Evolutionary conservation across 2,888 invertebrate genomes (phyloP).

Genomic region (Cancer borealis): DNA sequence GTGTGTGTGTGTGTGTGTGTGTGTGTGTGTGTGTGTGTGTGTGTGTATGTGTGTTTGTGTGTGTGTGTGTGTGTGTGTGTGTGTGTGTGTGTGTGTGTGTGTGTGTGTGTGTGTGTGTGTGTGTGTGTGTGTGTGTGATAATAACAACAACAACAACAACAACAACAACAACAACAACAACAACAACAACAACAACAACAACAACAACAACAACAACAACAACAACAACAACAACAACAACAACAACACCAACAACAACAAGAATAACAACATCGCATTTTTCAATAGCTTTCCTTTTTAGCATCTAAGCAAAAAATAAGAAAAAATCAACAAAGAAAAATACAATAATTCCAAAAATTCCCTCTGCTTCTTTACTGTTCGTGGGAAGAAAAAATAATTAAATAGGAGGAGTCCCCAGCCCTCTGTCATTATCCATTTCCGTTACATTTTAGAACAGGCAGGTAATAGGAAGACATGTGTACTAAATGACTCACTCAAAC

Average conservation of each 20-base stretch:
- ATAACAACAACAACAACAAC: neutral
- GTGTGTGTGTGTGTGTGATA: too few species aligned
- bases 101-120: conserved; percentile 51
- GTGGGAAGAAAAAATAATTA: too few species aligned
- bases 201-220: neutral
- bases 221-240: neutral
- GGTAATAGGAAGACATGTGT: too few species aligned
- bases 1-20: too few species aligned
- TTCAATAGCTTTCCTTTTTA: too few species aligned
- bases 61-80: conserved; percentile 44
- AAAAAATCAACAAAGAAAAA: neutral
- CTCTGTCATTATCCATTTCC: too few species aligned
- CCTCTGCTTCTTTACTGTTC: too few species aligned
- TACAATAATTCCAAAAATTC: too few species aligned
- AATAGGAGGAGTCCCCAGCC: too few species aligned
- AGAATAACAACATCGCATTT: neutral
- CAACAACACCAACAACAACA: neutral
- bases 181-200: neutral
- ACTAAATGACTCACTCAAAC: too few species aligned
- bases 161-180: neutral
- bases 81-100: conserved; percentile 43
- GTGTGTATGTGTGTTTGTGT: conserved; percentile 22
- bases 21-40: neutral
- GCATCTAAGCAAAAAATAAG: too few species aligned
- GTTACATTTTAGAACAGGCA: too few species aligned